phyloP scores from a whole-genome alignment of 2,888 invertebrate species.

The Acanthosepion esculentum region DNA sequence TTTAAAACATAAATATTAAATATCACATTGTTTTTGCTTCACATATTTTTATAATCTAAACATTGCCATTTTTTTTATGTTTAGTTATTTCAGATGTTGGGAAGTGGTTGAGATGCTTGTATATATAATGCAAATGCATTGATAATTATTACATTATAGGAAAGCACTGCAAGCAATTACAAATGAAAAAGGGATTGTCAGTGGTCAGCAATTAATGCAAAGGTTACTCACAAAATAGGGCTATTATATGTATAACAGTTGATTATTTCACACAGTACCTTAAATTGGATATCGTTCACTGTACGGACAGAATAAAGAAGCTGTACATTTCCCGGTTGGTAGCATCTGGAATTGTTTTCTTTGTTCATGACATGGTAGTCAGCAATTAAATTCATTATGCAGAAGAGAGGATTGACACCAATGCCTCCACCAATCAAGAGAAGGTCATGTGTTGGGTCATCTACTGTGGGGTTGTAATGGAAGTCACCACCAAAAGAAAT shows the following conservation, averaged over 20 bases:
- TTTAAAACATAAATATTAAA: too few species aligned
- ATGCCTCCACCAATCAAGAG: conserved; percentile 77
- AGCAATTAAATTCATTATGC: conserved; percentile 72
- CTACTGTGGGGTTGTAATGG: conserved; percentile 66
- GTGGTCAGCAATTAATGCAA: too few species aligned
- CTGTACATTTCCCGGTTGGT: conserved; percentile 57
- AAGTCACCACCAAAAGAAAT: conserved; percentile 76
- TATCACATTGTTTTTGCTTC: too few species aligned
- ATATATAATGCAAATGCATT: too few species aligned
- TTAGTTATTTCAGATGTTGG: too few species aligned
- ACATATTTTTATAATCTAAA: too few species aligned
- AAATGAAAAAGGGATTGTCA: too few species aligned
- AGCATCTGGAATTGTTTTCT: conserved; percentile 49
- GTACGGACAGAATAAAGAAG: conserved; percentile 74
- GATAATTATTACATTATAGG: too few species aligned
- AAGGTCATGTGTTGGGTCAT: conserved; percentile 58
- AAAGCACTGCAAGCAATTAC: too few species aligned
- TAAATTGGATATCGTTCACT: conserved; percentile 74
- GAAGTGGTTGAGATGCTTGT: too few species aligned
- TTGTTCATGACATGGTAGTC: conserved; percentile 51
- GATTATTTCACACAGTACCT: conserved; percentile 61
- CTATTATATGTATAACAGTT: background rate
- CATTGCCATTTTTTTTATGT: too few species aligned
- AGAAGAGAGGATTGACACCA: conserved; percentile 76
- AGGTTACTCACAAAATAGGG: too few species aligned